These are phyloP conservation scores for Eutrigla gurnardus DNA, from an alignment of 2,797 vertebrate species.

Conservation along the genomic window DNA sequence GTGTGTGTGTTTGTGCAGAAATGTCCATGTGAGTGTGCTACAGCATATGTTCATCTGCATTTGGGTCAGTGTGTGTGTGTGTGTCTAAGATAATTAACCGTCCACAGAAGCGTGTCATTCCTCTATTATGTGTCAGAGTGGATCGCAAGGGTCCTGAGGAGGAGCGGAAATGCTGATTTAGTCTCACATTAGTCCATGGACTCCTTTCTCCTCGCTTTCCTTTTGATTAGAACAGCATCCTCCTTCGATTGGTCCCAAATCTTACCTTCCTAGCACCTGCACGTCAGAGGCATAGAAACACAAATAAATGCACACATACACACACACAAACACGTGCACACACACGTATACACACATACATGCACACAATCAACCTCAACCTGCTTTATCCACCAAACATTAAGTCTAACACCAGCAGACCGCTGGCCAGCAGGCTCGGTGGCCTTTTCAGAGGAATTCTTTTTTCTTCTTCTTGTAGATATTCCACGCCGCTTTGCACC, in stretches of 20 bases:
- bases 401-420: slow-evolving; percentile 78
- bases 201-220: slow-evolving; percentile 58
- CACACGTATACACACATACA: background rate
- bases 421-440: slow-evolving; percentile 12
- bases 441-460: slow-evolving; percentile 91
- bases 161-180: slow-evolving; percentile 82
- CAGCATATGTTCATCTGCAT: slow-evolving; percentile 42
- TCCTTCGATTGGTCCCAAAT: slow-evolving; percentile 42
- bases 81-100: slow-evolving; percentile 79
- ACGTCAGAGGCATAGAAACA: background rate
- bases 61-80: slow-evolving; percentile 48
- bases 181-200: slow-evolving; percentile 73
- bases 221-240: slow-evolving; percentile 59
- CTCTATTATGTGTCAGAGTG: slow-evolving; percentile 74
- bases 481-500: slow-evolving; percentile 93
- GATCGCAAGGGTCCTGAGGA: slow-evolving; percentile 66
- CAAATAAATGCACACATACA: slow-evolving; percentile 10
- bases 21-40: slow-evolving; percentile 10
- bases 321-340: background rate
- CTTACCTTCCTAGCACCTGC: slow-evolving; percentile 45
- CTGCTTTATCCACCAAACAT: slow-evolving; percentile 76
- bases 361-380: slow-evolving; percentile 22
- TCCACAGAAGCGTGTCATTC: slow-evolving; percentile 81
- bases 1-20: background rate
- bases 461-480: slow-evolving; percentile 77